These are phyloP conservation scores for Coregonus sp. DNA, from an alignment of 2,797 vertebrate genomes.

Conservation along the genomic window DNA sequence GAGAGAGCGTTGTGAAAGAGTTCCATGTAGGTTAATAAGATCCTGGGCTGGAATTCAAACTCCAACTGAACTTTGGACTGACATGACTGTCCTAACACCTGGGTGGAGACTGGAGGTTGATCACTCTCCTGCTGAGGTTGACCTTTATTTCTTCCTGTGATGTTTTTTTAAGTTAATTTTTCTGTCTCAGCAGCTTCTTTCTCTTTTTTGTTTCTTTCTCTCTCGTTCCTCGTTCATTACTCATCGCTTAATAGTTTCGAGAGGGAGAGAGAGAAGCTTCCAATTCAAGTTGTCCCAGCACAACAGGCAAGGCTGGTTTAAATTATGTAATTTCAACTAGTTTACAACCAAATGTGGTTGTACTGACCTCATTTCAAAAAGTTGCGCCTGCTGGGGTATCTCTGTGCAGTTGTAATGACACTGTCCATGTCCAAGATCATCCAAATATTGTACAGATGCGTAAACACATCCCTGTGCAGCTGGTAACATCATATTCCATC, in stretches of 20 bases:
- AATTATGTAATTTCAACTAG: neutral
- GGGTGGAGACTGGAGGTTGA: neutral
- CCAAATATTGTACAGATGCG: neutral
- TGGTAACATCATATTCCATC: neutral
- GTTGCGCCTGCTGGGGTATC: neutral
- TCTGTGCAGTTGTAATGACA: neutral
- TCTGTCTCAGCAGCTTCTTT: neutral
- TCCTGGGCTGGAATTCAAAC: slow-evolving; percentile 14
- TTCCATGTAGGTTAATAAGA: slow-evolving; percentile 11
- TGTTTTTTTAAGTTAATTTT: neutral
- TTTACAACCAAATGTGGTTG: neutral
- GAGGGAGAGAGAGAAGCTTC: neutral
- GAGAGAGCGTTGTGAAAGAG: slow-evolving; percentile 1
- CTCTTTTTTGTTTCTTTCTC: neutral
- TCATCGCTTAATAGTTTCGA: neutral
- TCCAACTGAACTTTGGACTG: slow-evolving; percentile 10
- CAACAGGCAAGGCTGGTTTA: neutral
- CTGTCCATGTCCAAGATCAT: neutral
- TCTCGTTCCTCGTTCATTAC: neutral
- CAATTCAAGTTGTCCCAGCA: neutral
- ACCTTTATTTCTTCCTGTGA: neutral
- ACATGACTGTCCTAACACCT: neutral
- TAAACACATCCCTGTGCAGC: neutral
- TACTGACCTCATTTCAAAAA: neutral
- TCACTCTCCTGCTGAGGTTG: neutral